Evolutionary conservation across 2,888 invertebrate species (phyloP), one percentile per base, ranked within the genome.

Genomic region (Amorpha juglandis): DNA sequence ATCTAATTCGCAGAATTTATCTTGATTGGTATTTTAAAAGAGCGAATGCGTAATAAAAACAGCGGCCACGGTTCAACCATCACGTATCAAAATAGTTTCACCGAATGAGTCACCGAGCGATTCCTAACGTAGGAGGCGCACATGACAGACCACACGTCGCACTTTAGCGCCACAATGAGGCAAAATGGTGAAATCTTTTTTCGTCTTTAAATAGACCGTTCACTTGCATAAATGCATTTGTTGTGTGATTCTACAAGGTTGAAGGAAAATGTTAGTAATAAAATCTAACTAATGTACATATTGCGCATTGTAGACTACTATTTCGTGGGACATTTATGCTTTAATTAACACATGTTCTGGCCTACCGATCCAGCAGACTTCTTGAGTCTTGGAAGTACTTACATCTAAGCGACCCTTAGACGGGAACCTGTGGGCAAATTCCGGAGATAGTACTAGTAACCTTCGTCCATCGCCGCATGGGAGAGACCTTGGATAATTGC

Each of bases 51-150:
- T 58, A 38, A 27, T 16, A 35, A 16, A 55, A 58, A 58, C 58
- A 58, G 58, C 1, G 42, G 12, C 8, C 11, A 58, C 58, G 42
- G 19, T 42, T 12, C 19, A 9, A 19, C 42, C 38, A 16, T 58
- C 58, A 58, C 58, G 58, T 58, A 55, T 35, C 58, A 42, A 58
- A 42, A 38, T 42, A 42, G 58, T 58, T 58, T 58, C 19, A 19
- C 38, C 16, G 42, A 42, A 19, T 58, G 55, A 55, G n/a, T 55
- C 55, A 55, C 1, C 55, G 35, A 9, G 7, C 8, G 38, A 2
- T 58, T 42, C 33, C n/a, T 11, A 11, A 19, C 19, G 16, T 16
- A 38, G n/a, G 11, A 16, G n/a, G 42, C 42, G 19, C 19, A 58
- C 58, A 42, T 19, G 58, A 42, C 42, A 11, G 9, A 38, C 16